phyloP scores from a whole-genome alignment of 2,888 invertebrate species.

The Drosophila maculinotata region DNA sequence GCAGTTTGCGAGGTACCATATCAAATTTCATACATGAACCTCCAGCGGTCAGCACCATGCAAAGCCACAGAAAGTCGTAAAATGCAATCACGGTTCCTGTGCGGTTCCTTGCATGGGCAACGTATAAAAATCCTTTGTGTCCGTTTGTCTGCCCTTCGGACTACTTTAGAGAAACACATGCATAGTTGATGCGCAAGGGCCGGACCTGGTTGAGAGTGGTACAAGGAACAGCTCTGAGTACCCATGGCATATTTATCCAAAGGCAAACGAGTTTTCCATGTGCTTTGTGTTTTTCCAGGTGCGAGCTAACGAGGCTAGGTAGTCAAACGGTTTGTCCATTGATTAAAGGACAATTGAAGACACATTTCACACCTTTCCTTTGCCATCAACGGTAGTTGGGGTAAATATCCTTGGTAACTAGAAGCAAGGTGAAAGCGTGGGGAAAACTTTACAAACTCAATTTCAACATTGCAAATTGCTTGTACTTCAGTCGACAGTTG shows the following conservation, averaged over 20 bases:
- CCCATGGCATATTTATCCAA: conserved; percentile 24
- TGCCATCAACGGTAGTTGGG: no score
- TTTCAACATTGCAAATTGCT: no score
- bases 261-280: conserved; percentile 8
- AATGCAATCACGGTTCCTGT: conserved; percentile 54
- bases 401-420: no score
- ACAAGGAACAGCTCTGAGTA: conserved; percentile 3
- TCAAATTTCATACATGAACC: conserved; percentile 3
- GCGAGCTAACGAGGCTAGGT: no score
- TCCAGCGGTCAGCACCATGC: conserved; percentile 15
- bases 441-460: no score
- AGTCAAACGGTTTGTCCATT: no score
- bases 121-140: conserved; percentile 33
- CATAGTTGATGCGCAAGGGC: conserved; percentile 10
- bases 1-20: conserved; percentile 5
- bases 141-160: conserved; percentile 12
- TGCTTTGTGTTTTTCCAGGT: conserved; percentile 33
- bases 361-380: no score
- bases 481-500: no score
- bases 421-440: no score
- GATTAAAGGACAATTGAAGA: no score
- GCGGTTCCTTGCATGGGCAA: conserved; percentile 11
- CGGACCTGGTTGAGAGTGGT: conserved; percentile 1
- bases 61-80: conserved; percentile 46
- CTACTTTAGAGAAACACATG: conserved; percentile 14